phyloP scores from a whole-genome alignment of 2,888 invertebrate species.

The Azorinus chamasolen region DNA sequence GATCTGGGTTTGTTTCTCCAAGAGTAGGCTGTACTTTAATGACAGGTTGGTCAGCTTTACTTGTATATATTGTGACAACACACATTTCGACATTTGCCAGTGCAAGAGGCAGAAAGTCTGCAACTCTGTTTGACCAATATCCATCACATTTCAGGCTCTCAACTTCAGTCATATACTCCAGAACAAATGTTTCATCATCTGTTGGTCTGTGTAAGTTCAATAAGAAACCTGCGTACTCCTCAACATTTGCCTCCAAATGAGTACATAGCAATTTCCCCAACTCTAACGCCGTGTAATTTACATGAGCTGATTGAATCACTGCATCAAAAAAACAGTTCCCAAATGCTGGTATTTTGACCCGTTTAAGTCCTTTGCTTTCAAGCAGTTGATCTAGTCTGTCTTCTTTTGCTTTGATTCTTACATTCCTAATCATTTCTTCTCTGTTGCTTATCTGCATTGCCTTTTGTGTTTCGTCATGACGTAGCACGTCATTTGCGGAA shows the following conservation, averaged over 20 bases:
- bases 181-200: not conserved
- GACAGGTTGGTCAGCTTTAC: slow-evolving; percentile 10
- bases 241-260: slow-evolving; percentile 1
- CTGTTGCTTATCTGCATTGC: slow-evolving; percentile 3
- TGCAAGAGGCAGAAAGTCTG: slow-evolving; percentile 31
- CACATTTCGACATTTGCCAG: slow-evolving; percentile 10
- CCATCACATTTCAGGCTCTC: slow-evolving; percentile 17
- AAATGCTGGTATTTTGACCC: slow-evolving; percentile 1
- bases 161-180: slow-evolving; percentile 13
- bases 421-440: not conserved
- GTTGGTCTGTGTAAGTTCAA: slow-evolving; percentile 3
- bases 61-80: slow-evolving; percentile 10
- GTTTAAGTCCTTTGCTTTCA: not conserved
- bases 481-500: no score
- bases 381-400: not conserved
- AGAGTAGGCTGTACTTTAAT: not conserved
- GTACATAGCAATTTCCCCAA: not conserved
- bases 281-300: not conserved
- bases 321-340: slow-evolving; percentile 16
- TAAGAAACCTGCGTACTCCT: slow-evolving; percentile 10
- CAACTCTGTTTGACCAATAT: slow-evolving; percentile 11
- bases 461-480: not conserved
- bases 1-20: not conserved
- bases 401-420: not conserved
- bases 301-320: no score